Percentiles rank a stretch among this genome's conserved stretches.
Conservation (phyloP, 2,888 invertebrate genomes). For the Antheraea assamensis region DNA sequence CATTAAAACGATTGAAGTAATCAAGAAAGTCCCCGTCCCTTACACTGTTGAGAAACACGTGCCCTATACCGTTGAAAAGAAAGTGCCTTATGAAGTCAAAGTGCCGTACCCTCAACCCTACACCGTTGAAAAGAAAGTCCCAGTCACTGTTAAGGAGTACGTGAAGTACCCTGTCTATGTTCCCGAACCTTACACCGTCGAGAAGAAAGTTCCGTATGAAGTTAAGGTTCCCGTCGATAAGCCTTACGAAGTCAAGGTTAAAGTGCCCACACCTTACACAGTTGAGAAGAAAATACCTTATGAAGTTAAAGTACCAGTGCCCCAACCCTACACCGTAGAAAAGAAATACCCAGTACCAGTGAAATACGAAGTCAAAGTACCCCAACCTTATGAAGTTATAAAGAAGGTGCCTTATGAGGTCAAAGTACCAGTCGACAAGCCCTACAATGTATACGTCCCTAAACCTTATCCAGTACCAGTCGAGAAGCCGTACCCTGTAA, state of each 20-base stretch:
- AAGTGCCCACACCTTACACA: conserved; percentile 84
- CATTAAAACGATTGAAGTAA: conserved; percentile 89
- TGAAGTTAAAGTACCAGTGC: conserved; percentile 86
- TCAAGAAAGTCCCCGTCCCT: conserved; percentile 92
- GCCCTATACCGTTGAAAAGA: conserved; percentile 91
- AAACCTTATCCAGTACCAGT: conserved; percentile 88
- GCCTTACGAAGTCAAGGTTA: conserved; percentile 87
- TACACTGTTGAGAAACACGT: conserved; percentile 92
- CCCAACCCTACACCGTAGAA: conserved; percentile 90
- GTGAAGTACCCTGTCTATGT: conserved; percentile 87
- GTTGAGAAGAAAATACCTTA: conserved; percentile 85
- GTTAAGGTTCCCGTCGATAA: conserved; percentile 88
- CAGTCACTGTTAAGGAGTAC: conserved; percentile 86
- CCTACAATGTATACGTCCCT: conserved; percentile 86
- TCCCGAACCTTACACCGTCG: conserved; percentile 88
- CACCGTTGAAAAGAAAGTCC: conserved; percentile 87
- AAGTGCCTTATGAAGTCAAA: conserved; percentile 90
- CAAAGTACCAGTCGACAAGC: conserved; percentile 87
- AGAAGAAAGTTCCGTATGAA: conserved; percentile 88
- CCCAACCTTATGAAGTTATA: conserved; percentile 87
- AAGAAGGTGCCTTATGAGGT: conserved; percentile 92
- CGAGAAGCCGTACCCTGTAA: conserved; percentile 87
- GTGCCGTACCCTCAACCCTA: conserved; percentile 87
- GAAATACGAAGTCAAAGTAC: conserved; percentile 88
- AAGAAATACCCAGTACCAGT: conserved; percentile 89